phyloP scores from a whole-genome alignment of 1,140 invertebrate species.

The Pseudachorutes palmiensis region DNA sequence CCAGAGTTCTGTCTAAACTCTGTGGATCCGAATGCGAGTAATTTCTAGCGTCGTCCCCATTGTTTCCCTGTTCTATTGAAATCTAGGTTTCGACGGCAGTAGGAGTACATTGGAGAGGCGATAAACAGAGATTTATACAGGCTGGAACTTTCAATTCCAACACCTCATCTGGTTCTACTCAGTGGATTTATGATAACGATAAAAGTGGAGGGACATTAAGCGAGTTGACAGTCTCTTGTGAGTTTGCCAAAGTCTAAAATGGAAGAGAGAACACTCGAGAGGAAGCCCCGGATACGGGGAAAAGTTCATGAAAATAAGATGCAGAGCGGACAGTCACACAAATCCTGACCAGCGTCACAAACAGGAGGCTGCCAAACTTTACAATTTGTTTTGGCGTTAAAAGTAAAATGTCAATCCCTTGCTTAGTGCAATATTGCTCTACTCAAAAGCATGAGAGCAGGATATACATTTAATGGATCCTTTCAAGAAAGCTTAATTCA shows the following conservation, averaged over 20 bases:
- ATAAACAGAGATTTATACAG: slow-evolving; percentile 8
- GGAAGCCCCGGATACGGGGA: too few species aligned
- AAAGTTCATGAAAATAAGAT: slow-evolving; percentile 1
- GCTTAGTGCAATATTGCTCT: too few species aligned
- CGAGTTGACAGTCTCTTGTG: slow-evolving; percentile 30
- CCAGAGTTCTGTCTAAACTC: background rate
- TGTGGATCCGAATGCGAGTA: background rate
- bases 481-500: background rate
- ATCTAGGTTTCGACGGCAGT: background rate
- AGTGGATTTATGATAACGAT: slow-evolving; percentile 32
- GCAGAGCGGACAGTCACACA: background rate
- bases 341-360: background rate
- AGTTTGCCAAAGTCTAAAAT: slow-evolving; percentile 30
- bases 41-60: background rate
- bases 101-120: background rate
- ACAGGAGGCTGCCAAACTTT: background rate
- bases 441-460: too few species aligned
- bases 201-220: slow-evolving; percentile 29
- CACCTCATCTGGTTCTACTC: slow-evolving; percentile 9
- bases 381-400: background rate
- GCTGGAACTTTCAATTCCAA: slow-evolving; percentile 10
- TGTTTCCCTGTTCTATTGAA: background rate
- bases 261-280: background rate
- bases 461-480: background rate
- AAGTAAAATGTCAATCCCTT: too few species aligned